Conservation (phyloP, 92 coral and sea anemone species). For the Metridium senile region DNA sequence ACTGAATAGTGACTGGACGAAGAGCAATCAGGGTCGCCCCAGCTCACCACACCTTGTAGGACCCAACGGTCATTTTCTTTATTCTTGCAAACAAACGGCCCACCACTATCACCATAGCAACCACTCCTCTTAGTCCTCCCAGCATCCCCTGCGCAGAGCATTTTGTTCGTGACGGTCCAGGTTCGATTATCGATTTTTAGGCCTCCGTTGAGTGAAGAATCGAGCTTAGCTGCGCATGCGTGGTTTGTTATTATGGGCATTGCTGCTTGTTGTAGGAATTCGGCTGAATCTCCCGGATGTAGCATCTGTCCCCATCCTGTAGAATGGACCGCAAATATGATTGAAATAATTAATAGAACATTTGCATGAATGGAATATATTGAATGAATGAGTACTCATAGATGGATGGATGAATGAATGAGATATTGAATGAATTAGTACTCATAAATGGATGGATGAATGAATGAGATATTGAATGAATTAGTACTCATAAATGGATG, state of each 20-base stretch:
- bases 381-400: no score
- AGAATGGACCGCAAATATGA: neutral
- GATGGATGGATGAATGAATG: no score
- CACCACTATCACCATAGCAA: slow-evolving; percentile 97
- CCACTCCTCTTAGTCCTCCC: slow-evolving; percentile 81
- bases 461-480: no score
- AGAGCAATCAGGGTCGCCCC: slow-evolving; percentile 92
- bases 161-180: slow-evolving; percentile 80
- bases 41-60: slow-evolving; percentile 89
- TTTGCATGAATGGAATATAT: no score
- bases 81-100: slow-evolving; percentile 79
- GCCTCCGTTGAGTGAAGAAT: slow-evolving; percentile 76
- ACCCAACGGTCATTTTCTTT: slow-evolving; percentile 67
- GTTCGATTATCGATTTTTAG: slow-evolving; percentile 81
- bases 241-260: slow-evolving; percentile 86
- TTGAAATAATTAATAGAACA: no score
- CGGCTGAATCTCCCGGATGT: slow-evolving; percentile 62
- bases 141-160: slow-evolving; percentile 95
- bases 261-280: slow-evolving; percentile 79
- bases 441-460: no score
- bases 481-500: no score
- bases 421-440: no score
- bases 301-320: slow-evolving; percentile 91
- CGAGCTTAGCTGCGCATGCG: slow-evolving; percentile 84
- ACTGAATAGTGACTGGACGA: slow-evolving; percentile 76